Evolutionary conservation across 2,113 vertebrate species (phyloP), one percentile per base, ranked within the genome.

Genomic region (Scalopus aquaticus): DNA sequence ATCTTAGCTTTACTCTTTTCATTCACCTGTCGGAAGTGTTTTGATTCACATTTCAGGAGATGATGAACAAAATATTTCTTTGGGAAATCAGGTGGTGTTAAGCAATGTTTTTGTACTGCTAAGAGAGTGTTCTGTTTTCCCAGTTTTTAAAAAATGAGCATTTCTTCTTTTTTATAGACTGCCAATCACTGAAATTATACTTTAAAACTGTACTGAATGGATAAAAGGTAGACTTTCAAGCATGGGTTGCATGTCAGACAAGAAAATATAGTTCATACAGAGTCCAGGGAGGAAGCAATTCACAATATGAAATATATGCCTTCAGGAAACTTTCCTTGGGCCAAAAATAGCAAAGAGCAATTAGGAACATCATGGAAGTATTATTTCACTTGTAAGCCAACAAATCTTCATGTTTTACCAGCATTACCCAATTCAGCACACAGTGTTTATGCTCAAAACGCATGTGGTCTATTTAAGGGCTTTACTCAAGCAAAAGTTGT

Each of bases 1-100:
- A 97, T 96, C 98, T 98, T 98, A 98, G 98, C 98, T 98, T 97
- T 96, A 91, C 97, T 97, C 93, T 98, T 97, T 98, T 98, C 97
- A 97, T 97, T 98, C 97, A 98, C 95, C 97, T 98, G 97, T 98
- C 98, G 94, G 74, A 90, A 98, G 96, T 97, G 96, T 98, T 98
- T 97, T 97, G 97, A 98, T 97, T 98, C 96, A 93, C 95, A 96
- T 96, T 96, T 98, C 94, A 97, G 90, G 96, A 93, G 60, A 97
- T 95, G 95, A 96, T 93, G 89, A 97, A 96, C 97, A 96, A 98
- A 97, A 96, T 97, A 97, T 97, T 98, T 98, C 97, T 98, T 97
- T 97, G 96, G 97, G 96, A 98, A 98, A 96, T 92, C 96, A 93
- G 80, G 89, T 93, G 95, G 96, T 97, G 96, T 98, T 95, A 97